phyloP scores from a whole-genome alignment of 2,888 invertebrate genomes.

The Atherix ibis region DNA sequence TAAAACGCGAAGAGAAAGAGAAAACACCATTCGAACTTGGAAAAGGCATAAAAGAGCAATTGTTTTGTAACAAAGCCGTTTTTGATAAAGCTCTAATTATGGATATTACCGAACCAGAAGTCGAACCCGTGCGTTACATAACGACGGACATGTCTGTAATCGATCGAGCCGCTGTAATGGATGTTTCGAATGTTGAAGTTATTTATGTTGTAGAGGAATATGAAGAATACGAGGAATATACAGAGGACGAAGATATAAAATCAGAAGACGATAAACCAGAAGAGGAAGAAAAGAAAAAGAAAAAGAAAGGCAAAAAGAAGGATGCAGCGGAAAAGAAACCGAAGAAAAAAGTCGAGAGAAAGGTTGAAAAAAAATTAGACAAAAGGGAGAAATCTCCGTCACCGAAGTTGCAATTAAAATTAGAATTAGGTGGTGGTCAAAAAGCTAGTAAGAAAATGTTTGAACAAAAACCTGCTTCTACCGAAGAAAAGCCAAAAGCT shows the following conservation, averaged over 20 bases:
- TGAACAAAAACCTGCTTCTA: constrained; percentile 20
- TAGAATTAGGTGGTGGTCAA: constrained; percentile 27
- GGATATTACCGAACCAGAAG: constrained; percentile 30
- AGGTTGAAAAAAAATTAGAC: constrained; percentile 26
- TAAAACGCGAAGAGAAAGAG: constrained; percentile 31
- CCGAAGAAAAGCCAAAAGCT: constrained; percentile 15
- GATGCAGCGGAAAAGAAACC: constrained; percentile 11
- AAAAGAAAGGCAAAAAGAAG: constrained; percentile 16
- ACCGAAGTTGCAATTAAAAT: constrained; percentile 26
- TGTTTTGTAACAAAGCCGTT: constrained; percentile 30
- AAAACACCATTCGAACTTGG: constrained; percentile 33
- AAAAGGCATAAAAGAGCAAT: constrained; percentile 24
- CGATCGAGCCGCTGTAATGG: constrained; percentile 34
- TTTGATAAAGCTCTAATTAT: constrained; percentile 31
- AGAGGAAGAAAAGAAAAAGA: constrained; percentile 24
- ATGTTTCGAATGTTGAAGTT: constrained; percentile 33
- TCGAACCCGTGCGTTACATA: constrained; percentile 30
- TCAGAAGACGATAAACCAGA: constrained; percentile 14
- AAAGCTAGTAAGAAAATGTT: constrained; percentile 30
- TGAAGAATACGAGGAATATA: constrained; percentile 24
- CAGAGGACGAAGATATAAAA: constrained; percentile 16
- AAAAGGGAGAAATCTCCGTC: constrained; percentile 29
- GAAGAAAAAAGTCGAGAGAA: constrained; percentile 18
- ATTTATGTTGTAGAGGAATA: constrained; percentile 33
- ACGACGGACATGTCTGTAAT: constrained; percentile 32